Base-by-base conservation (phyloP, 1,140 invertebrate species). In the Whitmania pigra region DNA sequence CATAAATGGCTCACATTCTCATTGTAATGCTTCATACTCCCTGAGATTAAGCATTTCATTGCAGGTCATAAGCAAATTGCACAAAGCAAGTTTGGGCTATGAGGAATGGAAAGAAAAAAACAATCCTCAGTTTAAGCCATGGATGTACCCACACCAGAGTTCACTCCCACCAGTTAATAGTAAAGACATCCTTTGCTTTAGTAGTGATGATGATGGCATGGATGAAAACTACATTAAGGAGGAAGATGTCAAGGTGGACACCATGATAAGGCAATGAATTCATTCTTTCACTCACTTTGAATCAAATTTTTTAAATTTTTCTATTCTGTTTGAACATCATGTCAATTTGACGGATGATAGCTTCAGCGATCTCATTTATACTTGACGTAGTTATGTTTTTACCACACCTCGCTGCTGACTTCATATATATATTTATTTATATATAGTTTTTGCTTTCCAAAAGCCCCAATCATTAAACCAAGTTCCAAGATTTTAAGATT, bases 121-220 rank as follows among this genome's bases (percentile, higher is more conserved):
- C 77, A 87, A 88, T 76, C 89, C 90, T 7, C 84, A 87, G 77
- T 86, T 85, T 74, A 93, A 92, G 80, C 91, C 91, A 2, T 93
- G 91, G 91, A 85, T 90, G 71, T 88, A 87, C 81, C 90, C 91
- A 0, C 90, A 93, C 78, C 90, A 93, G 81, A 90, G 88, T 73
- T 80, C 27, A 57, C 71, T 79, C 15, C 86, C 88, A n/a, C 83
- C 88, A 78, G 88, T 90, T n/a, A 69, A 76, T 43, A 68, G 55
- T 54, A 71, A 69, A 55, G 73, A 76, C 53, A 76, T 76, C 57
- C 53, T 68, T 17, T n/a, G 70, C 20, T 71, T 75, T 18, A 27
- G 55, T 20, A 29, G 25, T 36, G 31, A 70, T 29, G 73, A 57
- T 66, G 71, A 71, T 29, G 27, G 31, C 22, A 43, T 40, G 13